Evolutionary conservation across 2,888 invertebrate species (phyloP).

Genomic region (Dendrolimus houi): DNA sequence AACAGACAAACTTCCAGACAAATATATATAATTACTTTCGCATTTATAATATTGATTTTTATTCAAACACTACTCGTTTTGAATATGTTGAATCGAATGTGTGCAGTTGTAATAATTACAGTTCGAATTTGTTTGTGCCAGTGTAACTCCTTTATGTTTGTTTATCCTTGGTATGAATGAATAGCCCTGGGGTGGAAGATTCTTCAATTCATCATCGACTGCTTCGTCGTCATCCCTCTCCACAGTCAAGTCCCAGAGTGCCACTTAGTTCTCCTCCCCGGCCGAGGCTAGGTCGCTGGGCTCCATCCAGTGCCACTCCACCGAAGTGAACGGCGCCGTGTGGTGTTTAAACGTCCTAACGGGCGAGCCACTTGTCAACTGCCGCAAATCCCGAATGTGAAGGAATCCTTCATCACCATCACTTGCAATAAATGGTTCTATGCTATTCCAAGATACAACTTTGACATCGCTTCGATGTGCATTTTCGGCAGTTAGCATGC

Average conservation of each 20-base stretch:
- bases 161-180: conserved; percentile 98
- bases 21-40: too few relatives aligned
- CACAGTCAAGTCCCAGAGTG: conserved; percentile 96
- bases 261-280: conserved; percentile 96
- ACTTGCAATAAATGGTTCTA: conserved; percentile 93
- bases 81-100: conserved; percentile 97
- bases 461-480: conserved; percentile 96
- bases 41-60: conserved; percentile 16
- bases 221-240: conserved; percentile 84
- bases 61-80: conserved; percentile 95
- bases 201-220: conserved; percentile 76
- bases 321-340: conserved; percentile 92
- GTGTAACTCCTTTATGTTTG: conserved; percentile 97
- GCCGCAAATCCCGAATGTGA: conserved; percentile 96
- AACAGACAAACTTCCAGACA: too few relatives aligned
- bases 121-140: conserved; percentile 99
- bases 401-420: conserved; percentile 96
- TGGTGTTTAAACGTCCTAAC: conserved; percentile 98
- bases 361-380: conserved; percentile 85
- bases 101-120: conserved; percentile 93
- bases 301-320: conserved; percentile 98
- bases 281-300: conserved; percentile 94
- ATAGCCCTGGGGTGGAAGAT: conserved; percentile 96
- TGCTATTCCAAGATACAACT: conserved; percentile 97
- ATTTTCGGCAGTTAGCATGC: conserved; percentile 90